Conservation (phyloP, 92 coral and sea anemone species). For the Paragorgia papillata region DNA sequence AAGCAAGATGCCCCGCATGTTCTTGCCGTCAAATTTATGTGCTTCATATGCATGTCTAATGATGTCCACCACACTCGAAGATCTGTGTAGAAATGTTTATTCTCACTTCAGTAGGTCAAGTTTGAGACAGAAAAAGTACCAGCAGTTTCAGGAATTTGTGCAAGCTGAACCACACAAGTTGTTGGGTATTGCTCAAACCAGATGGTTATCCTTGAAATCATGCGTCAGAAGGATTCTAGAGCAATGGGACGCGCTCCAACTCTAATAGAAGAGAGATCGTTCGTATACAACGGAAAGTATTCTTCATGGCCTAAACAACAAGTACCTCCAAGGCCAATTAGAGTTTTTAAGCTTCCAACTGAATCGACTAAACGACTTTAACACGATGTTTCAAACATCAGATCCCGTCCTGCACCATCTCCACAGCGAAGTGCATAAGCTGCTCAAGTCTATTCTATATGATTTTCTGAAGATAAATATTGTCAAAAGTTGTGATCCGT, state of each 20-base stretch:
- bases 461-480: neutral
- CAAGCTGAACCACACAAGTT: constrained; percentile 50
- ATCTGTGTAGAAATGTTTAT: constrained; percentile 50
- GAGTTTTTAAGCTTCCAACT: constrained; percentile 25
- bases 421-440: constrained; percentile 1
- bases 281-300: neutral
- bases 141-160: constrained; percentile 43
- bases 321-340: neutral
- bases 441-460: neutral
- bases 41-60: constrained; percentile 55
- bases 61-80: constrained; percentile 45
- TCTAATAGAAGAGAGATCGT: constrained; percentile 19
- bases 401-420: constrained; percentile 4
- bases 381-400: constrained; percentile 26
- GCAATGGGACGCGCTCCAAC: constrained; percentile 51
- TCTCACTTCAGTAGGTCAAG: constrained; percentile 55
- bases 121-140: constrained; percentile 48
- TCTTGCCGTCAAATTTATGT: constrained; percentile 42
- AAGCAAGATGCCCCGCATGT: constrained; percentile 8
- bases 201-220: constrained; percentile 56
- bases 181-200: constrained; percentile 51
- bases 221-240: constrained; percentile 48
- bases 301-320: constrained; percentile 1
- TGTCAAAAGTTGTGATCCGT: neutral
- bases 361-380: neutral